Conservation (phyloP, 2,888 invertebrate genomes). For the Apamea anceps region DNA sequence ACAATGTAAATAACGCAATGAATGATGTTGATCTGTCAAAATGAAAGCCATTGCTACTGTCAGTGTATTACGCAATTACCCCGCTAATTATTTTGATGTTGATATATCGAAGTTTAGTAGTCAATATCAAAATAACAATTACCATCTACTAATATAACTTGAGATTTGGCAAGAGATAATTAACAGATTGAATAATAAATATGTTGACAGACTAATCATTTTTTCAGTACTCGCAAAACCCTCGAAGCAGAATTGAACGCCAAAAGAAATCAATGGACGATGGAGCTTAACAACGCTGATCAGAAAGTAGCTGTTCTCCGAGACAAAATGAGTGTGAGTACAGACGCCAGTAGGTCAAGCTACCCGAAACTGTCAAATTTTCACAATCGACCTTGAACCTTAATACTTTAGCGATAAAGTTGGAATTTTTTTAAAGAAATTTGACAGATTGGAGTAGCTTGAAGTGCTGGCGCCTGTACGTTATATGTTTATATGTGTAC, state of each 20-base stretch:
- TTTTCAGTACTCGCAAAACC: conserved; percentile 72
- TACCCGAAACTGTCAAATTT: too few relatives aligned
- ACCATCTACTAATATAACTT: neutral
- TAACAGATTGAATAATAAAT: neutral
- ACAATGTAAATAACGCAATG: neutral
- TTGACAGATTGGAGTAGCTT: too few relatives aligned
- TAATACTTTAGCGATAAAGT: too few relatives aligned
- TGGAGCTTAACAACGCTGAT: conserved; percentile 75
- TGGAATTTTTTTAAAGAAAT: too few relatives aligned
- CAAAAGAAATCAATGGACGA: conserved; percentile 73
- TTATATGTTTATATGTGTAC: too few relatives aligned
- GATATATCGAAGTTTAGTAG: neutral
- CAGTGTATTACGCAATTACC: neutral
- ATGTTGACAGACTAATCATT: neutral
- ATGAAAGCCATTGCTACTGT: neutral
- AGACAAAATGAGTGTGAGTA: conserved; percentile 81
- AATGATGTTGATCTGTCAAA: neutral
- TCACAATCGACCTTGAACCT: too few relatives aligned
- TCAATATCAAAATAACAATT: neutral
- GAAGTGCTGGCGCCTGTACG: neutral
- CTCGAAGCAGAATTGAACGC: conserved; percentile 71
- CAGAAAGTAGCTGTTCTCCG: conserved; percentile 78
- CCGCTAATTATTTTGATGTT: neutral
- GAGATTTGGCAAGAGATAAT: neutral
- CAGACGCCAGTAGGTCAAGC: too few relatives aligned